Base-by-base conservation (phyloP, 2,113 vertebrate genomes). In the Galemys pyrenaicus region DNA sequence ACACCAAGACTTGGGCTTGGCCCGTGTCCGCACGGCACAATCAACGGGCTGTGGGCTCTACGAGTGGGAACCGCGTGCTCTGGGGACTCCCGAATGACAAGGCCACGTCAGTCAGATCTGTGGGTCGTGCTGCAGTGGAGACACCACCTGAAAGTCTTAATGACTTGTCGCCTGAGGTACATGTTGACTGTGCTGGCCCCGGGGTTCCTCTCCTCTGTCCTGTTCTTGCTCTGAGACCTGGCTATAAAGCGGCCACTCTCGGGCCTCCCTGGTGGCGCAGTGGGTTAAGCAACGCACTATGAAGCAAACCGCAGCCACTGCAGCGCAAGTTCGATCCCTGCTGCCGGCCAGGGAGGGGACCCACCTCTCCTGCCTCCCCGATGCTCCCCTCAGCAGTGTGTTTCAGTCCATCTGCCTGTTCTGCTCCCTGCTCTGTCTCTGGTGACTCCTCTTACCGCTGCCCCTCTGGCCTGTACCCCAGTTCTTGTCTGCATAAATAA, bases 11-110 rank as follows among this genome's bases (percentile, higher is more conserved):
- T n/a, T 22, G 30, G 54, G 75, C 74, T 67, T 81, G 84, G 74
- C 58, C 16, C 20, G 0, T 2, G 41, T 28, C 64, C 0, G 22
- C 9, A 39, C 46, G 9, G 35, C n/a, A 19, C 0, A 2, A n/a
- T 32, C 9, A 87, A 65, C 71, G 81, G 77, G 19, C 85, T 35
- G 24, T 62, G 46, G 74, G 73, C 93, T 88, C 85, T 77, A 60
- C 5, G 79, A 49, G 37, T 0, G 26, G 81, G 68, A 39, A n/a
- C 8, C 15, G 37, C 0, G 0, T 49, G 85, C 77, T 56, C 32
- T 9, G 44, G 6, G 0, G 20, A 35, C 82, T 70, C 64, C 79
- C 24, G 28, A 54, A 35, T 6, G 60, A 75, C 77, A 5, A n/a
- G 2, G 54, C 65, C 56, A 35, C 2, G 17, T 67, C 19, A 62